These are phyloP conservation scores for Macroramphosus scolopax DNA, from an alignment of 2,797 vertebrate species.

Conservation along the genomic window DNA sequence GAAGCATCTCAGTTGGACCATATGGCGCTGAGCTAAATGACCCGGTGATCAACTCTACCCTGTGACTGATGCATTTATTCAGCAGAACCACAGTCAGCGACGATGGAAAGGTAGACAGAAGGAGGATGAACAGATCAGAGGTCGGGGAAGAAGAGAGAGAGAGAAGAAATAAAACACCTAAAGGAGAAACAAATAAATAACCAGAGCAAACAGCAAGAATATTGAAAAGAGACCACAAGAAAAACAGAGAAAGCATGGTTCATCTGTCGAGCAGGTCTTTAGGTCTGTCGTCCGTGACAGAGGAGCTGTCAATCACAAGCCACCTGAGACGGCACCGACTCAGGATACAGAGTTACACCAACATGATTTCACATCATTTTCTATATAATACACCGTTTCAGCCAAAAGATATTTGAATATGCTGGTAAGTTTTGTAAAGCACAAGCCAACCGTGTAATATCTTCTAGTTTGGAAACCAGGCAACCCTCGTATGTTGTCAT, in stretches of 20 bases:
- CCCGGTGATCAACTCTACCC: conserved; percentile 47
- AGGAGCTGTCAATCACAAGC: conserved; percentile 34
- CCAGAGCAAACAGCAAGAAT: conserved; percentile 16
- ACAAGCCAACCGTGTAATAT: too few relatives aligned
- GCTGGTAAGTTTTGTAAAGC: too few relatives aligned
- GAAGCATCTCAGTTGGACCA: conserved; percentile 44
- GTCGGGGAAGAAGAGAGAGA: not conserved
- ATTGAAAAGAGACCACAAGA: conserved; percentile 8
- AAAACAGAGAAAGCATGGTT: conserved; percentile 16
- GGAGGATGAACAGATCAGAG: conserved; percentile 22
- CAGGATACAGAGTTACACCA: conserved; percentile 16
- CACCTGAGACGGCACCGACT: conserved; percentile 5
- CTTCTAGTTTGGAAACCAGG: not conserved
- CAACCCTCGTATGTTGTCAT: not conserved
- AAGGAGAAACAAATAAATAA: conserved; percentile 5
- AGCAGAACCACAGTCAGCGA: conserved; percentile 33
- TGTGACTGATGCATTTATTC: conserved; percentile 64
- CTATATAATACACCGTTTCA: not conserved
- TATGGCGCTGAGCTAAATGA: conserved; percentile 54
- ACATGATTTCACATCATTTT: not conserved
- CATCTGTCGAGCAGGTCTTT: conserved; percentile 27
- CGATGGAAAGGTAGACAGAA: conserved; percentile 11
- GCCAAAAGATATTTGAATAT: too few relatives aligned
- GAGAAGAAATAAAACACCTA: conserved; percentile 11
- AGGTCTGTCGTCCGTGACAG: conserved; percentile 18